Base-by-base conservation (phyloP, 2,888 invertebrate genomes). In the Hartigia nigra region DNA sequence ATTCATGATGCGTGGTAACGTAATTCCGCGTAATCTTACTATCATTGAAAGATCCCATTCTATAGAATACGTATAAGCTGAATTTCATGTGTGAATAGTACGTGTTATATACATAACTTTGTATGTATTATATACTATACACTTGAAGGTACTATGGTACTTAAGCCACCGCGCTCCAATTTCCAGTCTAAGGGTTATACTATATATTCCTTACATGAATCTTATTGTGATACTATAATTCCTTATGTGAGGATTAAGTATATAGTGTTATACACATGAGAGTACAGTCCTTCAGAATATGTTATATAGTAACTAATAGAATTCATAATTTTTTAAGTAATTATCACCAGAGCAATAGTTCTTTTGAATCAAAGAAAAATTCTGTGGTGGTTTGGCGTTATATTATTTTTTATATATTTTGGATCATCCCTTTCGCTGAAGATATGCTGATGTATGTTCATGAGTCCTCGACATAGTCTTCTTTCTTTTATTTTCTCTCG, bases 401-500 rank as follows among this genome's bases (percentile, higher is more conserved):
- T 23, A 14, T 55, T 55, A 23, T 55, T 55, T 55, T 55, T 2
- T 55, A 9, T 23, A 55, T 9, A 55, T 55, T 23, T 14, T 55
- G 2, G 14, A 55, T 55, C 34, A 34, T 34, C 34, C 34, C 9
- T 23, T 23, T 55, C 1, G 9, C 9, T 23, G 55, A 55, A 55
- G 23, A 14, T 55, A 55, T 55, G 55, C 23, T 14, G 55, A 23
- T 23, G 9, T 55, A 55, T 55, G 23, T 55, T 55, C 23, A 55
- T 31, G 31, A 31, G 72, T 5, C n/a, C 31, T 72, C 72, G 72
- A 1, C 34, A 23, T 31, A 34, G 31, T 76, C 14, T n/a, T 76
- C 31, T 72, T 75, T 36, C 12, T 69, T 34, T 36, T 69, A 70
- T 69, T 78, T 55, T 37, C 39, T 70, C 55, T 78, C 32, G 75